Percentiles rank a stretch among this genome's conserved stretches.
phyloP scores from a whole-genome alignment of 1,140 invertebrate species.

The Wiebesia pumilae region DNA sequence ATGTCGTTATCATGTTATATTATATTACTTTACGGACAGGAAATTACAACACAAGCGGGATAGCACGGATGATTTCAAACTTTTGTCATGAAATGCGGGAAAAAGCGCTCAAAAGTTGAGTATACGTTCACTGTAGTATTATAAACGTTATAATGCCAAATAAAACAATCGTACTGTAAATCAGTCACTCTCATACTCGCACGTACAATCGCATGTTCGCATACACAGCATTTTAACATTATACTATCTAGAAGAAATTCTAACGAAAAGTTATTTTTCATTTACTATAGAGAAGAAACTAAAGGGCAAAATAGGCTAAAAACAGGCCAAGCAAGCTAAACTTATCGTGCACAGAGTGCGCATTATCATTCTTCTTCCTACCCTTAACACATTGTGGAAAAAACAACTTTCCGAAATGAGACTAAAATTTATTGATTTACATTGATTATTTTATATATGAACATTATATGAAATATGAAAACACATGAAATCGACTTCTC shows the following conservation, averaged over 20 bases:
- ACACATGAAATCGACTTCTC: neutral
- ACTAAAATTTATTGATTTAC: neutral
- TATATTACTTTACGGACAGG: too few species aligned
- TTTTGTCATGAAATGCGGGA: neutral
- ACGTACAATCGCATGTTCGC: neutral
- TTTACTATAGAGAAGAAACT: neutral
- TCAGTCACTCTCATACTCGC: neutral
- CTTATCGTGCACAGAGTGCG: neutral
- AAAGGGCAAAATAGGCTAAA: neutral
- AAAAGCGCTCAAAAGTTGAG: neutral
- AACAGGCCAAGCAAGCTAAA: conserved; percentile 2
- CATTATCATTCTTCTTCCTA: neutral
- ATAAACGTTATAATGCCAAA: neutral
- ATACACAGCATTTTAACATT: neutral
- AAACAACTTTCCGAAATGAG: neutral
- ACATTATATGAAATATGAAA: neutral
- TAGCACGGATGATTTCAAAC: neutral
- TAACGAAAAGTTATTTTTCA: neutral
- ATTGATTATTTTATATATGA: neutral
- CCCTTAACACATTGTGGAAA: neutral
- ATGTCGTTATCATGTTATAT: too few species aligned
- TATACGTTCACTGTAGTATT: neutral
- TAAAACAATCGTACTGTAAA: neutral
- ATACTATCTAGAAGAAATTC: neutral
- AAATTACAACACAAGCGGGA: neutral